phyloP scores from a whole-genome alignment of 2,797 vertebrate species.

The Prunella strophiata region DNA sequence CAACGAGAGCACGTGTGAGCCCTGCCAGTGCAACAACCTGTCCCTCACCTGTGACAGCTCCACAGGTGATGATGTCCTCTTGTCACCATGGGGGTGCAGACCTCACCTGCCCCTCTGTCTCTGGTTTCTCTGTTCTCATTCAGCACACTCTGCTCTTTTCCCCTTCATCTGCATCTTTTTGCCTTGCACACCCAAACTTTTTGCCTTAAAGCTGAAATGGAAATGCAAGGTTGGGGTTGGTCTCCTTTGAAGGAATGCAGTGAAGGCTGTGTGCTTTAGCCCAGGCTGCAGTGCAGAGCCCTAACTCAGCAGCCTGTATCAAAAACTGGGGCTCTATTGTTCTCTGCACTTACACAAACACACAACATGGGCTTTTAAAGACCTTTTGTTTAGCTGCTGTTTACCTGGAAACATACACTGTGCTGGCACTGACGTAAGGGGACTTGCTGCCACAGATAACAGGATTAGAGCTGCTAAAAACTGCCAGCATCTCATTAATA shows the following conservation, averaged over 20 bases:
- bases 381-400: slow-evolving; percentile 44
- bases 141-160: neutral
- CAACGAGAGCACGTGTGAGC: slow-evolving; percentile 83
- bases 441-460: neutral
- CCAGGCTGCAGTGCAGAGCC: neutral
- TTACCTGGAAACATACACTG: slow-evolving; percentile 50
- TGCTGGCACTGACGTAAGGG: neutral
- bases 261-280: neutral
- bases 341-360: slow-evolving; percentile 24
- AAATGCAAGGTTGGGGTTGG: neutral
- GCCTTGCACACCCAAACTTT: neutral
- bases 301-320: neutral
- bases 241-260: neutral
- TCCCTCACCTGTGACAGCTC: slow-evolving; percentile 82
- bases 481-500: neutral
- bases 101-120: neutral
- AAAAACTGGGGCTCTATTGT: slow-evolving; percentile 32
- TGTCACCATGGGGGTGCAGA: rapidly evolving
- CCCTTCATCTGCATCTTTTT: neutral
- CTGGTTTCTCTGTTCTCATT: neutral
- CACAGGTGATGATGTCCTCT: slow-evolving; percentile 66
- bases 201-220: neutral
- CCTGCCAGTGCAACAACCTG: slow-evolving; percentile 88
- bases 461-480: neutral
- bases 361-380: neutral